These are phyloP conservation scores for Acronicta alni DNA, from an alignment of 2,888 invertebrate species.

Conservation along the genomic window DNA sequence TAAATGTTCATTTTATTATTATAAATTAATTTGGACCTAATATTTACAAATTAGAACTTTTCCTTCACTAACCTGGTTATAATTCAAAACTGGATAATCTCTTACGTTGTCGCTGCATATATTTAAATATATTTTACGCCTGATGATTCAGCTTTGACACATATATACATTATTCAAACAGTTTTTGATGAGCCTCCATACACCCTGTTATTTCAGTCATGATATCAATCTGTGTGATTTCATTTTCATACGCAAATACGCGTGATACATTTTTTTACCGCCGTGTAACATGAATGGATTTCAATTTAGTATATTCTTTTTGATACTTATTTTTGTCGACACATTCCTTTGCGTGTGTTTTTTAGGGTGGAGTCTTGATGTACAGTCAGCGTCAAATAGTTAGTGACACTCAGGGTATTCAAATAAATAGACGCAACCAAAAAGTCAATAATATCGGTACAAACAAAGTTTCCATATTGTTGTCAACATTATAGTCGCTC, in stretches of 20 bases:
- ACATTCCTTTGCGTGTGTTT: background rate
- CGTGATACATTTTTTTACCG: conserved; percentile 13
- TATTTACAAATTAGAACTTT: conserved; percentile 20
- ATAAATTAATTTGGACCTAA: conserved; percentile 16
- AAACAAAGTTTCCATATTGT: too few species aligned
- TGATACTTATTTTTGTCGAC: conserved; percentile 8
- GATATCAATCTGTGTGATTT: conserved; percentile 54
- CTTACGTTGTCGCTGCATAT: conserved; percentile 53
- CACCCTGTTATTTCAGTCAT: conserved; percentile 55
- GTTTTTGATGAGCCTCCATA: conserved; percentile 57
- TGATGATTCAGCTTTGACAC: conserved; percentile 60
- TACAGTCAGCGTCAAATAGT: too few species aligned
- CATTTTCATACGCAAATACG: conserved; percentile 43
- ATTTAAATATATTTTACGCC: conserved; percentile 65
- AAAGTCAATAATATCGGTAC: too few species aligned
- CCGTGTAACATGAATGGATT: conserved; percentile 17
- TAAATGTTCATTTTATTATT: conserved; percentile 17
- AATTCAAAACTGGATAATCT: conserved; percentile 55
- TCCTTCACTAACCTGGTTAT: conserved; percentile 30
- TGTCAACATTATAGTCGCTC: too few species aligned
- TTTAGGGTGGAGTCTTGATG: too few species aligned
- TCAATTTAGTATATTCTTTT: conserved; percentile 23
- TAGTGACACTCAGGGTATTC: too few species aligned
- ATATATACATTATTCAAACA: conserved; percentile 65
- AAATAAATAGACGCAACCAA: too few species aligned